A percentile compares a stretch with the other conserved stretches of the same genome.
These are phyloP conservation scores for Trogon surrucura DNA, from an alignment of 2,113 vertebrate species.

Conservation along the genomic window DNA sequence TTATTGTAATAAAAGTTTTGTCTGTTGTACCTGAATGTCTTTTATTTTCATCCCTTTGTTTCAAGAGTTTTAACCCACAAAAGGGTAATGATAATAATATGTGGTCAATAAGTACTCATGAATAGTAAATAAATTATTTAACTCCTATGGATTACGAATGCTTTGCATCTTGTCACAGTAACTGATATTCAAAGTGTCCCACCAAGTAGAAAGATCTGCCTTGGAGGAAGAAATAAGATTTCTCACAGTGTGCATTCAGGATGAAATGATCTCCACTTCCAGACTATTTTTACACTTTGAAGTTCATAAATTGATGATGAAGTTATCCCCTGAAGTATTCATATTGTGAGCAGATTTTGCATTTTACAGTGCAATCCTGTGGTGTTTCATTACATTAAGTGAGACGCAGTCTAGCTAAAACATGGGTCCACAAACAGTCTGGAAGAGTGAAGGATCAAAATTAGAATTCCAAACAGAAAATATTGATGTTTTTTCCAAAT, in stretches of 20 bases:
- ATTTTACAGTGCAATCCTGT: neutral
- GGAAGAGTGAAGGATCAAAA: neutral
- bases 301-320: neutral
- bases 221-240: neutral
- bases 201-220: neutral
- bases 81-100: neutral
- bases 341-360: neutral
- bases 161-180: neutral
- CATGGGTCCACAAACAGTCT: neutral
- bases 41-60: neutral
- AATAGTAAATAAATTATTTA: neutral
- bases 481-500: neutral
- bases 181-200: neutral
- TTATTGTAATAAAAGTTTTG: neutral
- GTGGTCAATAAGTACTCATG: neutral
- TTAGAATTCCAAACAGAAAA: neutral
- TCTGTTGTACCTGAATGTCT: neutral
- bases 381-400: neutral
- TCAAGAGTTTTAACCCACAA: neutral
- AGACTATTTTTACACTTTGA: neutral
- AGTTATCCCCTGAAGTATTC: neutral
- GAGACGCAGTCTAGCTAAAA: neutral
- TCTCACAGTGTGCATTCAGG: neutral
- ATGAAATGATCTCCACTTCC: neutral
- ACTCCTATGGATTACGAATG: neutral